Conservation (phyloP, 2,797 vertebrate species). For the Rhynchotus rufescens region DNA sequence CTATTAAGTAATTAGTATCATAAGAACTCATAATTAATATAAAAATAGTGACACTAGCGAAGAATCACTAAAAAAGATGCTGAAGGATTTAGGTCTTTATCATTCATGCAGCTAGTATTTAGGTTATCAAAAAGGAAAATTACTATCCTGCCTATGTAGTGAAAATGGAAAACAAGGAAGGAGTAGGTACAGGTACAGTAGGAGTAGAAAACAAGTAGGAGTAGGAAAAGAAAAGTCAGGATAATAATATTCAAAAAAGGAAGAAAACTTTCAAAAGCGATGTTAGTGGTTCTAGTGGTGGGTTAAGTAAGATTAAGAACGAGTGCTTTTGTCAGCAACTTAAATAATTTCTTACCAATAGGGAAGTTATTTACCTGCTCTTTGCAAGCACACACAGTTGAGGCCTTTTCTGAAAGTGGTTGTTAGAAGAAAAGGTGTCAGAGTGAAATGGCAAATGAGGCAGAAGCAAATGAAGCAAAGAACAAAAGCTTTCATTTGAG, state of each 20-base stretch:
- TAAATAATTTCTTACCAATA: constrained; percentile 2
- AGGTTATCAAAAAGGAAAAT: background rate
- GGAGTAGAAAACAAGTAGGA: no score
- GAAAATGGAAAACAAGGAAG: background rate
- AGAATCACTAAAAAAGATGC: background rate
- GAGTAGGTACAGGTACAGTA: no score
- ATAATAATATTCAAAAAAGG: background rate
- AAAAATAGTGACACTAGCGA: background rate
- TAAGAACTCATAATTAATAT: background rate
- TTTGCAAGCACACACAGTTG: background rate
- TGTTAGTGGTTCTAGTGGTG: background rate
- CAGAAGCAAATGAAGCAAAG: constrained; percentile 28
- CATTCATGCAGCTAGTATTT: background rate
- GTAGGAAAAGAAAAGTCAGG: background rate
- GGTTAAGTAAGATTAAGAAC: background rate
- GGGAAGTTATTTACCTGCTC: background rate
- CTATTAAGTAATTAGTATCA: background rate
- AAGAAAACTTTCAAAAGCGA: background rate
- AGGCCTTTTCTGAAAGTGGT: background rate
- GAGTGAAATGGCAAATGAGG: constrained; percentile 46
- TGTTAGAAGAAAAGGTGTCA: constrained; percentile 40
- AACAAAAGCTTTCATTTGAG: constrained; percentile 36
- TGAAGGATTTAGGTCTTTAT: background rate
- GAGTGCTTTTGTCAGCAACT: background rate
- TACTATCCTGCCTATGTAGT: background rate